phyloP scores from a whole-genome alignment of 1,140 invertebrate species.

The Thaumatotibia leucotreta region DNA sequence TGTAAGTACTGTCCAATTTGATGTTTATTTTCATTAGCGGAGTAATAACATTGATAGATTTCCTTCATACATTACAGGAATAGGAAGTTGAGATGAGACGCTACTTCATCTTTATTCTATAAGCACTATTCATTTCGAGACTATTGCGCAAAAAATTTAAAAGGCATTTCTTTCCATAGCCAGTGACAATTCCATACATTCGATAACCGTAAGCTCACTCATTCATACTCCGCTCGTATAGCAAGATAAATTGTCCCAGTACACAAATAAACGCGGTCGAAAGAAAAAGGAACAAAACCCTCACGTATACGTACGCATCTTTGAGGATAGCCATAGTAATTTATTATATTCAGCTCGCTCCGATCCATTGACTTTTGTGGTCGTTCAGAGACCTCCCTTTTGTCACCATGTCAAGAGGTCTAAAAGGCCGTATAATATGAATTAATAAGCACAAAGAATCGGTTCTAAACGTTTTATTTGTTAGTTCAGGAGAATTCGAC shows the following conservation, averaged over 20 bases:
- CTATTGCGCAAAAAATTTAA: constrained; percentile 8
- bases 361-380: constrained; percentile 67
- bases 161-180: constrained; percentile 12
- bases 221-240: constrained; percentile 62
- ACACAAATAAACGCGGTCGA: constrained; percentile 61
- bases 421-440: constrained; percentile 74
- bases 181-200: constrained; percentile 34
- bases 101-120: not conserved
- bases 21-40: too few relatives aligned
- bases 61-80: too few relatives aligned
- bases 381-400: constrained; percentile 51
- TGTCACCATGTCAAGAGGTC: constrained; percentile 59
- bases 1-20: too few relatives aligned
- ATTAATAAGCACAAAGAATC: constrained; percentile 73
- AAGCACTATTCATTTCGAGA: not conserved
- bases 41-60: too few relatives aligned
- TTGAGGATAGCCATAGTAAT: constrained; percentile 59
- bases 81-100: not conserved
- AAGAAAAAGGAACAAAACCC: constrained; percentile 61
- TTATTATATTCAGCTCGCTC: constrained; percentile 66
- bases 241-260: constrained; percentile 67
- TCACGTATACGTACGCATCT: constrained; percentile 46
- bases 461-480: constrained; percentile 67
- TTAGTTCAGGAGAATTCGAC: constrained; percentile 47
- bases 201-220: constrained; percentile 54